Base-by-base conservation (phyloP, 2,888 invertebrate genomes). In the Matsumyia berberina region DNA sequence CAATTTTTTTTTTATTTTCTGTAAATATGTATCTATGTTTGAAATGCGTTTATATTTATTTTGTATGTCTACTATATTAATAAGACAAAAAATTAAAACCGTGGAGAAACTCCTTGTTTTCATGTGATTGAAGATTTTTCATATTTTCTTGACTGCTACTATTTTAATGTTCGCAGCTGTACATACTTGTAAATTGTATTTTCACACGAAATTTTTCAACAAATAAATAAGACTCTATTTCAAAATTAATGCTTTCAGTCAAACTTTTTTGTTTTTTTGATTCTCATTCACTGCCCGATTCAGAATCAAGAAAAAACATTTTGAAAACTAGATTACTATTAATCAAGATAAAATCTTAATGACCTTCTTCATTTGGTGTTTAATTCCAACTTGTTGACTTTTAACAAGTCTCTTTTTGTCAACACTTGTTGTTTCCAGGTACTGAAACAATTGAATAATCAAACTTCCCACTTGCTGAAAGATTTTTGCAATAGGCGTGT, bases 251-350 rank as follows among this genome's bases (percentile, higher is more conserved):
- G n/a, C 39, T 39, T 39, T 39, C 12, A 12, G n/a, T 7, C n/a
- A 12, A 35, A 5, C 6, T 35, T 35, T 35, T 35, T 35, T 35
- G 8, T 35, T 35, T 35, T 9, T 35, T 35, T 35, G 35, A 39
- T 39, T 12, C 39, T 39, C 42, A 42, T 17, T 42, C 5, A 3
- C 42, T 15, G n/a, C 9, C 42, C 42, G 7, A 42, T 42, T 42
- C 9, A 7, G 42, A 42, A 15, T 42, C 42, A 42, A 42, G 42
- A 42, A 42, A n/a, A 42, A 17, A 42, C n/a, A 42, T 42, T 42
- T 42, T 42, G 12, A 42, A 15, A 42, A 42, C 7, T 8, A 42
- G 15, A 42, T 42, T 15, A 8, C 15, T 42, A 42, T 15, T 42
- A 6, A 42, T 5, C n/a, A n/a, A n/a, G n/a, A n/a, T 42, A 15